Base-by-base conservation (phyloP, 2,888 invertebrate species). In the Loripinus fragilis region DNA sequence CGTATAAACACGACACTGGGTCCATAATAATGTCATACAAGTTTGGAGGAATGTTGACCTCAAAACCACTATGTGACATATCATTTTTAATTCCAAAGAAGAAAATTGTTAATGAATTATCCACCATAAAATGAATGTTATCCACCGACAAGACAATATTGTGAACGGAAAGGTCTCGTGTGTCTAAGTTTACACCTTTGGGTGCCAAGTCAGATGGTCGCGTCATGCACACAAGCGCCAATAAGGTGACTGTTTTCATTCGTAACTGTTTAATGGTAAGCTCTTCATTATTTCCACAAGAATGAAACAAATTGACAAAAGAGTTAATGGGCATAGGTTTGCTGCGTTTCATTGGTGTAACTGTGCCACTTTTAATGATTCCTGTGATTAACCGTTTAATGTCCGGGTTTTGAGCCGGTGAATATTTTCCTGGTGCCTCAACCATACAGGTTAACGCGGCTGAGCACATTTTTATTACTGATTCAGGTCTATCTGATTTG, bases 131-230 rank as follows among this genome's bases (percentile, higher is more conserved):
- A 10, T 55, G 23, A 8, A 55, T 33, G 38, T 71, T 55, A 23
- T 71, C 17, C 1, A 23, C 28, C 1, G 71, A 71, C 15, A 71
- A n/a, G 2, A 35, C 3, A 48, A 52, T 48, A 12, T 23, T 15
- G 8, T 15, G 33, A 8, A n/a, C 7, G 15, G 45, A 38, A 15
- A 38, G 55, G 15, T 10, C n/a, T 35, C 23, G 5, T 23, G 38
- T 17, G n/a, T 55, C 55, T n/a, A 42, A 55, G 28, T 35, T 20
- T 35, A 25, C 52, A 25, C 38, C 71, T 60, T 71, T 55, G 15
- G 72, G 72, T 20, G 72, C 64, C 1, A 60, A 28, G 45, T 64
- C 72, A 12, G 72, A 72, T 5, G 72, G 72, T 12, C 72, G 25
- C 20, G 72, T 64, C 72, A 72, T 72, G 15, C 33, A 23, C 10